A percentile compares a stretch with the other conserved stretches of the same genome.
Conservation (phyloP, 2,113 vertebrate genomes). For the Cyphomyrus plagiostoma region DNA sequence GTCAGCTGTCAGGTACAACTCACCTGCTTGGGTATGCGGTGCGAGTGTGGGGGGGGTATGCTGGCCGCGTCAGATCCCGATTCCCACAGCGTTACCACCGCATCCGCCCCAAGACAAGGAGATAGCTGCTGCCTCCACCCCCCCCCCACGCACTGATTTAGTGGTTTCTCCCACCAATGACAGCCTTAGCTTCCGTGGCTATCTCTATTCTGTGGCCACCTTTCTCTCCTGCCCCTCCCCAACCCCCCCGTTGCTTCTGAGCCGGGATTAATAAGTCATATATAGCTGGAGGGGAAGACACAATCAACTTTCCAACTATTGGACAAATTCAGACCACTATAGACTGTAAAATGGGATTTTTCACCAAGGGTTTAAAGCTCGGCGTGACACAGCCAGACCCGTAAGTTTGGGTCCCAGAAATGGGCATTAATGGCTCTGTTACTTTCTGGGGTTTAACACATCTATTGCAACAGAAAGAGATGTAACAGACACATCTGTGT, state of each 20-base stretch:
- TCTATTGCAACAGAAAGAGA: background rate
- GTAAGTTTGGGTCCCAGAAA: background rate
- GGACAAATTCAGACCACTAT: background rate
- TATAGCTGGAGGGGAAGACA: background rate
- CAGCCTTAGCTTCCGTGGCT: background rate
- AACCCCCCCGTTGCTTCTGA: background rate
- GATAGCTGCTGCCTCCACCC: background rate
- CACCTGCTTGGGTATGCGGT: background rate
- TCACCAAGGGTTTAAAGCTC: background rate
- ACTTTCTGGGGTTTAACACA: background rate
- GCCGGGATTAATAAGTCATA: slow-evolving; percentile 1
- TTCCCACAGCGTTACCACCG: background rate
- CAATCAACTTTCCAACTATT: background rate
- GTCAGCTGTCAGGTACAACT: background rate
- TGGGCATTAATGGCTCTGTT: background rate
- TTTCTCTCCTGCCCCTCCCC: no score
- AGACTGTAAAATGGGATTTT: background rate
- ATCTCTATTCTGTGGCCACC: background rate
- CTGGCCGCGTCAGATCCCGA: background rate
- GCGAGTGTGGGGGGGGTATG: background rate
- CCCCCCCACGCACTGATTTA: background rate
- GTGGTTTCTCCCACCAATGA: background rate
- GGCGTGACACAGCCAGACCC: background rate
- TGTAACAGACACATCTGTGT: background rate
- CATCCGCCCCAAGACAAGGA: background rate